A percentile compares a stretch with the other conserved stretches of the same genome.
Conservation (phyloP, 2,888 invertebrate genomes). For the Synanthedon formicaeformis region DNA sequence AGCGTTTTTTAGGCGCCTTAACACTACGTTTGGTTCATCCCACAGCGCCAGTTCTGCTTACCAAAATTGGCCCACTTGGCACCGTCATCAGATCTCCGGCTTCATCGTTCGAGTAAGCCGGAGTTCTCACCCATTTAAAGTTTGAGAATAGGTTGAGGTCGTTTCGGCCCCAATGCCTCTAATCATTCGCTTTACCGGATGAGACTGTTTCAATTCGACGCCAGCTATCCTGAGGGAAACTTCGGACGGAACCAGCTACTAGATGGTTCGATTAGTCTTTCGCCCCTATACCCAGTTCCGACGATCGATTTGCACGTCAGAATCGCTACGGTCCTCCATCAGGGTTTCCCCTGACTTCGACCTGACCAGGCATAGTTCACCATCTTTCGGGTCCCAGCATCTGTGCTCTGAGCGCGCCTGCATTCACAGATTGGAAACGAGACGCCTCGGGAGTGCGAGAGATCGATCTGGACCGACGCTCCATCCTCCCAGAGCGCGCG, state of each 20-base stretch:
- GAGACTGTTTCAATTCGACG: background rate
- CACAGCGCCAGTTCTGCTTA: background rate
- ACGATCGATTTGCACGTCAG: background rate
- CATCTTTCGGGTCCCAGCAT: constrained; percentile 74
- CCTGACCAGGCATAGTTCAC: constrained; percentile 1
- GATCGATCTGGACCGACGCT: constrained; percentile 35
- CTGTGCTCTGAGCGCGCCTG: constrained; percentile 34
- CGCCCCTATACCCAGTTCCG: background rate
- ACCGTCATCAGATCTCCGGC: constrained; percentile 65
- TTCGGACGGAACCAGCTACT: background rate
- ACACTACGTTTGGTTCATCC: background rate
- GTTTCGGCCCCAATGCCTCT: constrained; percentile 77
- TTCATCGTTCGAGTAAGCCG: constrained; percentile 70
- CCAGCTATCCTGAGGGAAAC: background rate
- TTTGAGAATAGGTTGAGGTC: constrained; percentile 82
- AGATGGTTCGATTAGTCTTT: background rate
- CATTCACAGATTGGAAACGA: constrained; percentile 34
- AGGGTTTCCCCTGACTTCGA: constrained; percentile 1
- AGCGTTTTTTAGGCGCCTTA: background rate
- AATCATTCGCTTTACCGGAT: constrained; percentile 77
- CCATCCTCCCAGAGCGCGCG: constrained; percentile 55
- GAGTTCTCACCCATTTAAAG: constrained; percentile 80
- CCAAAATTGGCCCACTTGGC: background rate
- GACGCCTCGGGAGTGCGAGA: constrained; percentile 72
- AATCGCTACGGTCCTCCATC: constrained; percentile 1